Evolutionary conservation across 1,140 invertebrate species (phyloP).

Genomic region (Gryllus bimaculatus): DNA sequence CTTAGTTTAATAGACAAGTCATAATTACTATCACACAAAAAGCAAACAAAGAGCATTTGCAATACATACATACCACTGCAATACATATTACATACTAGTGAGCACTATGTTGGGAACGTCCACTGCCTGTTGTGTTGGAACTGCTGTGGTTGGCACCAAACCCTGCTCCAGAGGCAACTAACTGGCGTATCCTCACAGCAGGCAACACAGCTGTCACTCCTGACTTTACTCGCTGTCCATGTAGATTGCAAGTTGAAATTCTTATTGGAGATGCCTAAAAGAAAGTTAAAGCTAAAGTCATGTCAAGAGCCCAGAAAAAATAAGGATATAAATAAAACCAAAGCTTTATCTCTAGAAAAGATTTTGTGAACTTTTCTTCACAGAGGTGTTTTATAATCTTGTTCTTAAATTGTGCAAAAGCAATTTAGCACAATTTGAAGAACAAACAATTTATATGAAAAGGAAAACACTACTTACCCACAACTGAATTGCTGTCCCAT

Average conservation of each 20-base stretch:
- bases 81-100: conserved; percentile 19
- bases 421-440: too few species aligned
- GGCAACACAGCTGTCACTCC: conserved; percentile 84
- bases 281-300: conserved; percentile 10
- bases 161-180: conserved; percentile 45
- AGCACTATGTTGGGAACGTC: conserved; percentile 34
- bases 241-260: conserved; percentile 85
- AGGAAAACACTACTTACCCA: conserved; percentile 45
- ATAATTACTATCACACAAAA: too few species aligned
- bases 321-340: too few species aligned
- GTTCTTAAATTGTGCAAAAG: too few species aligned
- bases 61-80: too few species aligned
- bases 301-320: neutral
- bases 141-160: conserved; percentile 35
- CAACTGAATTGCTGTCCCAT: conserved; percentile 73
- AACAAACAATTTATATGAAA: too few species aligned
- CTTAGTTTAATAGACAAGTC: too few species aligned
- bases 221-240: conserved; percentile 78
- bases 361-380: too few species aligned
- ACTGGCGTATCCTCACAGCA: conserved; percentile 62
- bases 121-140: conserved; percentile 48
- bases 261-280: conserved; percentile 70
- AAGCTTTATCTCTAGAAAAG: too few species aligned
- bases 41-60: too few species aligned
- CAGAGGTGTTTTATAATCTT: too few species aligned